Percentiles rank a stretch among this genome's conserved stretches.
phyloP scores from a whole-genome alignment of 2,888 invertebrate species.

The Nomada ruficornis region DNA sequence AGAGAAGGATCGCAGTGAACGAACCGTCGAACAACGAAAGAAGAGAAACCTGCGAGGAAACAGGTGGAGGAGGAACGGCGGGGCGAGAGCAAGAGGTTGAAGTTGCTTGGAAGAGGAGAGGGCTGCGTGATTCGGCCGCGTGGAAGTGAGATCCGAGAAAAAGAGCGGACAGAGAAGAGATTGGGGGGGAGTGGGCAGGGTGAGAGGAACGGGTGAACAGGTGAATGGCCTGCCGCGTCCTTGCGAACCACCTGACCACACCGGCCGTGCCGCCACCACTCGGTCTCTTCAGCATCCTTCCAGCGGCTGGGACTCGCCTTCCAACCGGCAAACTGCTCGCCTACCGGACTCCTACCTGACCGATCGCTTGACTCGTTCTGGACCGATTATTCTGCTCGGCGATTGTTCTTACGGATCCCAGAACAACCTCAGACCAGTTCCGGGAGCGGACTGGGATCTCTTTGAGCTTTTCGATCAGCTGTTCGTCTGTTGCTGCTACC shows the following conservation, averaged over 20 bases:
- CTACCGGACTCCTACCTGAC: conserved; percentile 75
- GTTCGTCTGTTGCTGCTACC: conserved; percentile 19
- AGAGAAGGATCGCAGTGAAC: neutral
- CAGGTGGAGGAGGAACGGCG: conserved; percentile 15
- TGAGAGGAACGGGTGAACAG: conserved; percentile 73
- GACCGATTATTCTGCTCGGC: conserved; percentile 43
- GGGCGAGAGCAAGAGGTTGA: conserved; percentile 12
- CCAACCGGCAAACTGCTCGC: conserved; percentile 71
- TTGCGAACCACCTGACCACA: conserved; percentile 83
- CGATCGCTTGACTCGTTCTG: conserved; percentile 66
- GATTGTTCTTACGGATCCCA: conserved; percentile 34
- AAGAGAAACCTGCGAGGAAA: conserved; percentile 35
- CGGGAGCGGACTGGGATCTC: neutral
- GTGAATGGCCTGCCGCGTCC: conserved; percentile 84
- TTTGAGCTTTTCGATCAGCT: conserved; percentile 43
- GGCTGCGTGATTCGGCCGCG: conserved; percentile 16
- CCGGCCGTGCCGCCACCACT: conserved; percentile 82
- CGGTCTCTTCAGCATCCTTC: conserved; percentile 80
- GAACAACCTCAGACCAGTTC: neutral
- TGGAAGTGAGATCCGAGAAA: conserved; percentile 24
- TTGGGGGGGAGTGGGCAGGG: conserved; percentile 35
- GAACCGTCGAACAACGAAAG: conserved; percentile 8
- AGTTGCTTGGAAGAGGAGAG: conserved; percentile 30
- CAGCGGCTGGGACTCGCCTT: conserved; percentile 68
- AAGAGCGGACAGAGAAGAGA: conserved; percentile 46